These are phyloP conservation scores for Melanotaenia pygmaea DNA, from an alignment of 2,797 vertebrate genomes.

Conservation along the genomic window DNA sequence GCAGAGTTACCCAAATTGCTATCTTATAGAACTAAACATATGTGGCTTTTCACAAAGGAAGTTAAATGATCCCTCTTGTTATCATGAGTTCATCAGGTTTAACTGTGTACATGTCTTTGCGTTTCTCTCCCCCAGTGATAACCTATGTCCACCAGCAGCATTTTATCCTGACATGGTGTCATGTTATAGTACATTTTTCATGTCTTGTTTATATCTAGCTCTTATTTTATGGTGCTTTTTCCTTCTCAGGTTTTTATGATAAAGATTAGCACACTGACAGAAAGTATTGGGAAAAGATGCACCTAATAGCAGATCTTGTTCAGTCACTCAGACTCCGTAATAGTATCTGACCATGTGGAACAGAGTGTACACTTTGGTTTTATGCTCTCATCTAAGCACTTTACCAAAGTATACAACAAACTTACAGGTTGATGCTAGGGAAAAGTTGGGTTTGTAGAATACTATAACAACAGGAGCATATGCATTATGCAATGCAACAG, in stretches of 20 bases:
- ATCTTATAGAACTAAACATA: background rate
- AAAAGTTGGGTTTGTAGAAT: slow-evolving; percentile 10
- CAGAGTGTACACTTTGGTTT: slow-evolving; percentile 18
- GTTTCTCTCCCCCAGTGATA: background rate
- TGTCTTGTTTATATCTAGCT: background rate
- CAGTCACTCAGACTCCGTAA: slow-evolving; percentile 7
- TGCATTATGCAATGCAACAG: background rate
- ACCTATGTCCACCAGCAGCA: background rate
- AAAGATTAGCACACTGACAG: background rate
- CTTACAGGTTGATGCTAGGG: background rate
- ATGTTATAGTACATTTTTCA: background rate
- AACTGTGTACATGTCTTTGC: slow-evolving; percentile 1
- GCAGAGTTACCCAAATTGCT: background rate
- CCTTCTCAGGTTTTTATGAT: background rate
- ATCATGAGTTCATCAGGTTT: slow-evolving; percentile 12
- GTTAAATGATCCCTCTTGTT: background rate
- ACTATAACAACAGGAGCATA: background rate
- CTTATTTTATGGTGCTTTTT: background rate
- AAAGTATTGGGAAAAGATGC: background rate
- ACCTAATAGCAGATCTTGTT: slow-evolving; percentile 2
- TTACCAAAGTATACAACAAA: background rate
- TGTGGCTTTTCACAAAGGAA: slow-evolving; percentile 18
- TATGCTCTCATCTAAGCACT: background rate
- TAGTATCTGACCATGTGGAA: slow-evolving; percentile 1
- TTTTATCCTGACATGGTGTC: background rate